Base-by-base conservation (phyloP, 2,888 invertebrate species). In the Apodemia hepburni region DNA sequence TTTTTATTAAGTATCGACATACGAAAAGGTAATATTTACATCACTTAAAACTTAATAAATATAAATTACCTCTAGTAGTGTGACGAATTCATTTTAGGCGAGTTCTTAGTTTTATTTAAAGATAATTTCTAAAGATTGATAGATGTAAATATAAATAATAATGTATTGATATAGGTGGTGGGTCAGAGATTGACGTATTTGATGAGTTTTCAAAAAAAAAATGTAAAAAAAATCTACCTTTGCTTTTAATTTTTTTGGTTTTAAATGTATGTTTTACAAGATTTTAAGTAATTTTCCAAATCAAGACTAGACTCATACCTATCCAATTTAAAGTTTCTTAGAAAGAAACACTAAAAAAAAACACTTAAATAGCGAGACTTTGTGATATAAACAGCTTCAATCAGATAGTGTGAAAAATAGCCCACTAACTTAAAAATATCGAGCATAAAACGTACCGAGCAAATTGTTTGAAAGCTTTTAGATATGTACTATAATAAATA, bases 21-120 rank as follows among this genome's bases (percentile, higher is more conserved):
- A 3, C 38, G 12, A 12, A 38, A 12, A 12, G 12, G 5, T 38
- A 38, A 12, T 12, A 59, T 73, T 47, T 27, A 58, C 63, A 73
- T 69, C 77, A 64, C 72, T 79, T 61, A 35, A 59, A 70, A 12
- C 45, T 69, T 49, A 60, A 65, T 79, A 81, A 82, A 80, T 82
- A 81, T 79, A 75, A 79, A 80, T 80, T 78, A 77, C 69, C 75
- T 72, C 73, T 71, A 72, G 69, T 68, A 74, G 80, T 82, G 82
- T 87, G 85, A 87, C 85, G 79, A 79, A 87, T 87, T 73, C 83
- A 76, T 82, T 84, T 81, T 73, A 74, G 77, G 22, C 22, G 22
- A 51, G 22, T 51, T 74, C 73, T 76, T 77, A 73, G 76, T 73
- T 76, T 75, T 72, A 68, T 62, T 64, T 15, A 15, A 38, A 11